Evolutionary conservation across 2,888 invertebrate species (phyloP).

Genomic region (Cantharis nigra): DNA sequence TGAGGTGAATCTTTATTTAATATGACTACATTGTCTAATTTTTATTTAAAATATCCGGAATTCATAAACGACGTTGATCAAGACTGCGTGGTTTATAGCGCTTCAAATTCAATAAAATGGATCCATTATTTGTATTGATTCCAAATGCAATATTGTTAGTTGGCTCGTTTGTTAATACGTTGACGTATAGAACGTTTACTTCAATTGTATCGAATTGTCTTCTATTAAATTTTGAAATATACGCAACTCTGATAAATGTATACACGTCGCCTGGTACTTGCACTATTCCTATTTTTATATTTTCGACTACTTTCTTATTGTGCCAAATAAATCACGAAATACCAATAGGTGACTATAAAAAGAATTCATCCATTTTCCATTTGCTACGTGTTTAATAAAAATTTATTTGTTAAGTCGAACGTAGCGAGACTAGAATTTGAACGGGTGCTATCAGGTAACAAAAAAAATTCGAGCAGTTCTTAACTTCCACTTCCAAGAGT

Average conservation of each 20-base stretch:
- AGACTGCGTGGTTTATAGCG: not conserved
- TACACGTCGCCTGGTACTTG: not conserved
- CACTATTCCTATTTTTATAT: not conserved
- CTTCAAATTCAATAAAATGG: not conserved
- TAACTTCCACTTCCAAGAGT: no score
- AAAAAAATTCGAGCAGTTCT: no score
- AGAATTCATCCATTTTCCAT: not conserved
- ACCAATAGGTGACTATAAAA: not conserved
- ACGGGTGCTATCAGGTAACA: no score
- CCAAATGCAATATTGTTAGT: not conserved
- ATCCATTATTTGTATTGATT: not conserved
- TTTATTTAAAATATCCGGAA: not conserved
- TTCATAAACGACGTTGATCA: not conserved
- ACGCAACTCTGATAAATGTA: not conserved
- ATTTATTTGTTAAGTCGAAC: not conserved
- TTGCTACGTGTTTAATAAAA: not conserved
- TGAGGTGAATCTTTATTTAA: not conserved
- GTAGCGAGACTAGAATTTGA: no score
- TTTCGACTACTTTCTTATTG: not conserved
- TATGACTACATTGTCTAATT: not conserved
- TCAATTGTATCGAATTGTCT: not conserved
- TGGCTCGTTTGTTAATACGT: not conserved
- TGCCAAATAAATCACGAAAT: not conserved
- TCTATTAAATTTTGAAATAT: not conserved
- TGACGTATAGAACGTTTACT: not conserved